Evolutionary conservation across 2,113 vertebrate species (phyloP).

Genomic region (Prunella himalayana): DNA sequence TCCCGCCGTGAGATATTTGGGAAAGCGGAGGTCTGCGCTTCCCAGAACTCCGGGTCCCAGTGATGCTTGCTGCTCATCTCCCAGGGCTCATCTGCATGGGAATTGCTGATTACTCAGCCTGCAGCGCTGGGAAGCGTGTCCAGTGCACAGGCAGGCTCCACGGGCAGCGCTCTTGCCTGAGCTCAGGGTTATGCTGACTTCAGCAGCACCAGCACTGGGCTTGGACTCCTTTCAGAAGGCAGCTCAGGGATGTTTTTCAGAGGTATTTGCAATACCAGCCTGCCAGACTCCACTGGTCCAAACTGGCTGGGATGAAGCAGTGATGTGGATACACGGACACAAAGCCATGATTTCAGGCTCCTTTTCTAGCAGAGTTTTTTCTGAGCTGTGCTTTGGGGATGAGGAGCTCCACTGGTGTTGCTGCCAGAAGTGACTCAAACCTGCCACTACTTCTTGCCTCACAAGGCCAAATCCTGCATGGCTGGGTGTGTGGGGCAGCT

Average conservation of each 20-base stretch:
- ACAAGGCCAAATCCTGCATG: not conserved
- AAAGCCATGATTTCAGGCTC: not conserved
- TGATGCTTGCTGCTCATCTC: not conserved
- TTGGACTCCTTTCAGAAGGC: not conserved
- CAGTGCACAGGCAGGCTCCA: not conserved
- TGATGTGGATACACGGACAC: rapidly evolving
- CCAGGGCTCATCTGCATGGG: conserved; percentile 19
- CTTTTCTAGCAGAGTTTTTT: not conserved
- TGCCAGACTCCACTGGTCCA: not conserved
- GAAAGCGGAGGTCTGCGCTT: not conserved
- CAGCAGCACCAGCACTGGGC: rapidly evolving
- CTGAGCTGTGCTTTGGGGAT: not conserved
- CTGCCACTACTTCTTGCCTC: rapidly evolving
- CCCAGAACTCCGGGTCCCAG: not conserved
- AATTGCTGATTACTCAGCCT: conserved; percentile 28
- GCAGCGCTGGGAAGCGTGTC: not conserved
- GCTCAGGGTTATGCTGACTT: not conserved
- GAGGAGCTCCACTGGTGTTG: rapidly evolving
- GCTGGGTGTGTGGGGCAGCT: not conserved
- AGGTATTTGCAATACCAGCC: not conserved
- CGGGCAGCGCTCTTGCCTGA: not conserved
- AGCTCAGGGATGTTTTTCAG: not conserved
- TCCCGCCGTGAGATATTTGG: conserved; percentile 39
- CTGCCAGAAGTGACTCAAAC: not conserved
- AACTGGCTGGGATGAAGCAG: not conserved